Base-by-base conservation (phyloP, 2,797 vertebrate species). In the Numenius phaeopus region DNA sequence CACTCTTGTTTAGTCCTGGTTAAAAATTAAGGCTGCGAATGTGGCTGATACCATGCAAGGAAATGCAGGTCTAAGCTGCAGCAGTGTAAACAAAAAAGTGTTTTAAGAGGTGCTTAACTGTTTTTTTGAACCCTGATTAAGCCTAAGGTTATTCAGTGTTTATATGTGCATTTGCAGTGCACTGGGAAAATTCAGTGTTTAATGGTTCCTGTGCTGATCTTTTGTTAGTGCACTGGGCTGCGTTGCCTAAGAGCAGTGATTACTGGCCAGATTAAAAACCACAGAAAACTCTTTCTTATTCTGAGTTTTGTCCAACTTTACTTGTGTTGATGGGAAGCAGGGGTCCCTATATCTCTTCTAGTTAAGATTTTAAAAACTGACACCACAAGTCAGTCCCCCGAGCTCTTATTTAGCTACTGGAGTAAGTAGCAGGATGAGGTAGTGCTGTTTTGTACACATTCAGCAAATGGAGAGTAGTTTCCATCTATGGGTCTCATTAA, bases 221-320 rank as follows among this genome's bases (percentile, higher is more conserved):
- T 96, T 97, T 95, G 95, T 96, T 96, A 81, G 93, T 71, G 90
- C 52, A 18, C 77, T 95, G 96, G 86, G 94, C 93, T 95, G 86
- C 11, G 4, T 21, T 92, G 94, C 93, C 86, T 16, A 24, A 89
- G 82, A 96, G 92, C 95, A 89, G 95, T 14, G 96, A 94, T 97
- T 94, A 92, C 89, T 90, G 96, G 95, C 58, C 95, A 95, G 95
- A 96, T 97, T 97, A 97, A 95, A 97, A 98, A 80, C 94, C 97
- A 94, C 96, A 97, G 94, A 92, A 97, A 97, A 80, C 70, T 89
- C 90, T 10, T 78, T 87, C 75, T 91, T 69, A 75, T 44, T 34
- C 64, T 3, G 10, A 95, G 46, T 83, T 91, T 97, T 89, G 65
- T 81, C 82, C 90, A 92, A 58, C 93, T 89, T 95, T 26, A 40